Conservation (phyloP, 2,888 invertebrate species). For the Hyles lineata region DNA sequence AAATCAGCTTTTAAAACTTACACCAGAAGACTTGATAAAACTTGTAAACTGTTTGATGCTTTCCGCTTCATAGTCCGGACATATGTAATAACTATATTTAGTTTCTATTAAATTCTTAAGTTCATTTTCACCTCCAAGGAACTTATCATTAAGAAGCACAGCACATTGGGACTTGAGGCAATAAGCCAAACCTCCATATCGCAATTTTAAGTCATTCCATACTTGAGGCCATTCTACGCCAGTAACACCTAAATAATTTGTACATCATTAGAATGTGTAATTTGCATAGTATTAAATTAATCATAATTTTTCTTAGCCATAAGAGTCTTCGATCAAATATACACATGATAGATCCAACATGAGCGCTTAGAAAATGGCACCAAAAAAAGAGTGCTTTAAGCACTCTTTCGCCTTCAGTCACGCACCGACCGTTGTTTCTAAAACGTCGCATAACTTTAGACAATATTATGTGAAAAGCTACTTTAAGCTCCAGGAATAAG, state of each 20-base stretch:
- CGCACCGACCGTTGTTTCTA: too few relatives aligned
- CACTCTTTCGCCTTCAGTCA: too few relatives aligned
- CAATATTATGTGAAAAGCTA: too few relatives aligned
- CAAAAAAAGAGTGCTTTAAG: too few relatives aligned
- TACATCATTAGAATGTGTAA: background rate
- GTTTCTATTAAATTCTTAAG: constrained; percentile 72
- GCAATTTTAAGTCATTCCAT: constrained; percentile 65
- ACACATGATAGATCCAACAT: too few relatives aligned
- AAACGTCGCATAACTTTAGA: too few relatives aligned
- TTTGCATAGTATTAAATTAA: too few relatives aligned
- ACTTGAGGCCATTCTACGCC: constrained; percentile 72
- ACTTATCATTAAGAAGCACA: constrained; percentile 76
- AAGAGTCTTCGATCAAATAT: too few relatives aligned
- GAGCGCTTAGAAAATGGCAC: too few relatives aligned
- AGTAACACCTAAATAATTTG: constrained; percentile 57
- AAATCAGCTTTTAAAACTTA: constrained; percentile 50
- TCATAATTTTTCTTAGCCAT: too few relatives aligned
- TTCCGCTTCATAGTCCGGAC: constrained; percentile 74
- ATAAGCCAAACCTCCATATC: constrained; percentile 77
- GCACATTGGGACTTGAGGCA: constrained; percentile 73
- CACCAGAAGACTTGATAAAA: constrained; percentile 72
- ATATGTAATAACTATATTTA: constrained; percentile 73
- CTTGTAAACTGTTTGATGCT: constrained; percentile 70
- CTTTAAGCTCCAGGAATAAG: too few relatives aligned
- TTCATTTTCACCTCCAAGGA: constrained; percentile 82